These are phyloP conservation scores for Rhysida immarginata DNA, from an alignment of 1,140 invertebrate species.

Conservation along the genomic window DNA sequence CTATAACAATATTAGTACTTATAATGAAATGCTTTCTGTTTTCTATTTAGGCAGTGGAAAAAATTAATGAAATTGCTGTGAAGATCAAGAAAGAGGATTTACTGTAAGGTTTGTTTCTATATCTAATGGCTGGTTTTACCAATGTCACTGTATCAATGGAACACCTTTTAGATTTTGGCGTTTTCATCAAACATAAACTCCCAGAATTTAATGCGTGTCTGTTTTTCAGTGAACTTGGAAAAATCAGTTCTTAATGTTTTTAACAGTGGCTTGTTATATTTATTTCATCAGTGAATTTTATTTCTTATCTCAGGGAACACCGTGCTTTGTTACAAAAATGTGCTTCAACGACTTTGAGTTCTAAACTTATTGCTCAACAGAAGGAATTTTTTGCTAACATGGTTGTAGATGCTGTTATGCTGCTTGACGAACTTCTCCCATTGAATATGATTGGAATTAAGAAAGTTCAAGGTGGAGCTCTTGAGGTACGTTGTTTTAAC, in stretches of 20 bases:
- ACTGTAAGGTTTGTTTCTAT: constrained; percentile 28
- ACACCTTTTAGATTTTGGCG: too few species aligned
- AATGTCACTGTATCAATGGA: too few species aligned
- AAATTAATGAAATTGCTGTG: constrained; percentile 71
- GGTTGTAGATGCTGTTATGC: constrained; percentile 92
- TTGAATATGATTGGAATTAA: constrained; percentile 99
- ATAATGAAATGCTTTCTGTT: constrained; percentile 9
- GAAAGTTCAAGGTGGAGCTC: constrained; percentile 85
- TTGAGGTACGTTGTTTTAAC: constrained; percentile 43
- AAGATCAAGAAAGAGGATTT: constrained; percentile 38
- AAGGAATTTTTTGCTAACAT: constrained; percentile 92
- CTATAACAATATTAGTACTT: too few species aligned
- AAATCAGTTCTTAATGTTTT: too few species aligned
- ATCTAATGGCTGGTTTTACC: too few species aligned
- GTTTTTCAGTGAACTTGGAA: too few species aligned
- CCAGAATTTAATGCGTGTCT: too few species aligned
- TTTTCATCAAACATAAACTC: too few species aligned
- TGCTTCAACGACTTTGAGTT: constrained; percentile 88
- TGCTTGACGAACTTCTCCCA: constrained; percentile 81
- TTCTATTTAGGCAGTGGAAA: constrained; percentile 47
- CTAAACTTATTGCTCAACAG: constrained; percentile 89
- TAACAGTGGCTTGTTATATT: too few species aligned
- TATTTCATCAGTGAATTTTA: too few species aligned
- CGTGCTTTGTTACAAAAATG: constrained; percentile 77
- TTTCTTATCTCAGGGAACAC: constrained; percentile 39